These are phyloP conservation scores for Slavum lentiscoides DNA, from an alignment of 2,888 invertebrate species.

Conservation along the genomic window DNA sequence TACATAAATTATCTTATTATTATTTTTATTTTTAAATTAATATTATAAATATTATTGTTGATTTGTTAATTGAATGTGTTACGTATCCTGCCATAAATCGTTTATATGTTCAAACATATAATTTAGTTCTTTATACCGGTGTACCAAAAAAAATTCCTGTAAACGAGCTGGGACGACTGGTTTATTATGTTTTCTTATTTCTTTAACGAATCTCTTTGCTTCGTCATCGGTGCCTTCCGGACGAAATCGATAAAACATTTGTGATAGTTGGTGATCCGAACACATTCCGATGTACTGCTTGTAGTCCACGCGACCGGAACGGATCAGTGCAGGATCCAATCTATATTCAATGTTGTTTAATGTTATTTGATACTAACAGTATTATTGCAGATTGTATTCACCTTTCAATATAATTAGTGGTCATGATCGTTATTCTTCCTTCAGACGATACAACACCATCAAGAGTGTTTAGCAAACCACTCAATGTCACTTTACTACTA, in stretches of 20 bases:
- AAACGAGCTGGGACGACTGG: slow-evolving; percentile 26
- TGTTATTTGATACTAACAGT: background rate
- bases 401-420: slow-evolving; percentile 36
- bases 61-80: slow-evolving; percentile 49
- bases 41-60: slow-evolving; percentile 46
- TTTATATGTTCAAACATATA: slow-evolving; percentile 27
- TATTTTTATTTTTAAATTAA: slow-evolving; percentile 42
- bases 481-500: slow-evolving; percentile 31
- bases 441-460: slow-evolving; percentile 35
- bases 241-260: slow-evolving; percentile 30
- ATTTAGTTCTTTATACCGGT: slow-evolving; percentile 31
- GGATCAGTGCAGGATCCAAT: slow-evolving; percentile 17
- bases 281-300: slow-evolving; percentile 30
- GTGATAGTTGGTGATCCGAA: slow-evolving; percentile 13
- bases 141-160: slow-evolving; percentile 42
- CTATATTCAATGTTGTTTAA: slow-evolving; percentile 56
- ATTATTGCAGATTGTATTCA: slow-evolving; percentile 6
- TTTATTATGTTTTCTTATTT: slow-evolving; percentile 31
- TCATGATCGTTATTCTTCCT: slow-evolving; percentile 41
- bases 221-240: background rate
- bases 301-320: slow-evolving; percentile 22
- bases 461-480: slow-evolving; percentile 35
- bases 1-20: slow-evolving; percentile 45
- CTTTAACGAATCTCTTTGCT: background rate
- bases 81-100: slow-evolving; percentile 34